Base-by-base conservation (phyloP, 1,140 invertebrate genomes). In the Laupala kohalensis region DNA sequence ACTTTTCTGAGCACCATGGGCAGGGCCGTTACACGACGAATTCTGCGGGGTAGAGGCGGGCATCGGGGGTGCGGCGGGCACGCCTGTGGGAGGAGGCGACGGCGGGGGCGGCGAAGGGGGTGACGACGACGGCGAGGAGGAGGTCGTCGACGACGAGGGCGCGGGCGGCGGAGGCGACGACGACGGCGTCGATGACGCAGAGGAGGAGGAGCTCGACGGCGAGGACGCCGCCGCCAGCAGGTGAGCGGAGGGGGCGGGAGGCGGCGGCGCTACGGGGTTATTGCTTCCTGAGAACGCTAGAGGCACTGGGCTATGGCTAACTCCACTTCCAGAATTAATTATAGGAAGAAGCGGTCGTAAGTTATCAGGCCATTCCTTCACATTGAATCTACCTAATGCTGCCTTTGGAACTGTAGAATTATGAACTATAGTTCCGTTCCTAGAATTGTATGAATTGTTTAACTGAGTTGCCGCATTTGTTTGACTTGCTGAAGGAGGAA, bases 301-400 rank as follows among this genome's bases (percentile, higher is more conserved):
- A 75, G 37, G 37, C 82, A 82, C 65, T 83, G 80, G 76, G 4
- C 37, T 53, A 13, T 53, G 37, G 37, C 37, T 53, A 53, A 53
- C 37, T 53, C 37, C 37, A 53, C 37, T 53, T 53, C 53, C 69
- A n/a, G 6, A 5, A 25, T 28, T 64, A 24, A 62, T n/a, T 6
- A 83, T 83, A 71, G 83, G 82, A 69, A 84, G 76, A 71, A 84
- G 77, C 15, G 82, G 79, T 66, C 80, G 73, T 25, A 84, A 74
- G 64, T 81, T 78, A 69, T 84, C 82, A 75, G 83, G 82, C 66
- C 53, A 73, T 26, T 74, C 74, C 62, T 69, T 70, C 53, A 66
- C 37, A 27, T 29, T 71, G 64, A 70, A 73, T 13, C 25, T 53
- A 29, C 70, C 71, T n/a, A 15, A n/a, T 26, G 37, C 5, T 25